Evolutionary conservation across 2,888 invertebrate genomes (phyloP).

Genomic region (Cantharis flavilabris): DNA sequence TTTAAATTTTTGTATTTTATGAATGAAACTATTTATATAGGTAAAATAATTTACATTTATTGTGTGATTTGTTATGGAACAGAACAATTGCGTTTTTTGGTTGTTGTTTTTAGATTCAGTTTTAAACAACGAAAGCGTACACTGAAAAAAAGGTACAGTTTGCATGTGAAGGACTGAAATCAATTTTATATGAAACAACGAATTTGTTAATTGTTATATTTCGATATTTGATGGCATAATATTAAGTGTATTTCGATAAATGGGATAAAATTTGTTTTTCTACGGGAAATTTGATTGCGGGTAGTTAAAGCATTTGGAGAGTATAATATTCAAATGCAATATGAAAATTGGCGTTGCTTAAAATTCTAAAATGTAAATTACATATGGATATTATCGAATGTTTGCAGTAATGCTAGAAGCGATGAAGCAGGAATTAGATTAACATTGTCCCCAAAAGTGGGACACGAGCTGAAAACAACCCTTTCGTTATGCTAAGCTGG

Average conservation of each 20-base stretch:
- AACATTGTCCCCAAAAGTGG: conserved; percentile 21
- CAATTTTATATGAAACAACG: too few relatives aligned
- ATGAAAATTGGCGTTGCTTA: background rate
- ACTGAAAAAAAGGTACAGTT: too few relatives aligned
- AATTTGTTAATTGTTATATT: too few relatives aligned
- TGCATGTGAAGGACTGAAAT: too few relatives aligned
- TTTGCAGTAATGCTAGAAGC: conserved; percentile 21
- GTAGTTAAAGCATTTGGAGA: background rate
- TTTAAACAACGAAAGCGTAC: too few relatives aligned
- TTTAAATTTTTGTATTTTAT: too few relatives aligned
- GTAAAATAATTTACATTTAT: too few relatives aligned
- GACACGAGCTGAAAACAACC: conserved; percentile 27
- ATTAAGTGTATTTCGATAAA: background rate
- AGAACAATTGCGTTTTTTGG: too few relatives aligned
- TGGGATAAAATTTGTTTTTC: background rate
- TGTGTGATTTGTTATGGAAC: too few relatives aligned
- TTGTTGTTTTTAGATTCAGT: too few relatives aligned
- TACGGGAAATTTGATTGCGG: background rate
- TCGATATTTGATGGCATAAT: background rate
- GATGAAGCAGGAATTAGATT: conserved; percentile 25
- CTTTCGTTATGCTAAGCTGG: conserved; percentile 24
- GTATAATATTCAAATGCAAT: background rate
- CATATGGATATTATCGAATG: conserved; percentile 26
- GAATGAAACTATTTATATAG: too few relatives aligned
- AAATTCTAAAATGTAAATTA: conserved; percentile 22